Conservation (phyloP, 35 echinoderm and acorn worm species). For the Lytechinus variegatus region DNA sequence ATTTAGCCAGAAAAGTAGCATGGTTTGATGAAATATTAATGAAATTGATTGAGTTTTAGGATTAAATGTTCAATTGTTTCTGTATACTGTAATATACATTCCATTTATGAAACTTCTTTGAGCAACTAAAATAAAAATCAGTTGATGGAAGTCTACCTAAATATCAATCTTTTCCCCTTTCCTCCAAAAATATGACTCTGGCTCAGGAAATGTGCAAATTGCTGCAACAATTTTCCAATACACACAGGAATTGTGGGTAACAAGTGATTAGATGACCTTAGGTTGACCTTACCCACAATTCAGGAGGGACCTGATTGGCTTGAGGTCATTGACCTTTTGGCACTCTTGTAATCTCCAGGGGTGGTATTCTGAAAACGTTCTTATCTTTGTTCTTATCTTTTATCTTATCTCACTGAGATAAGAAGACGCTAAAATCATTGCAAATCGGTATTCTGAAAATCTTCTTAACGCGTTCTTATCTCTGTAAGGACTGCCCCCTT, state of each 20-base stretch:
- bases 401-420: too few relatives aligned
- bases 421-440: too few relatives aligned
- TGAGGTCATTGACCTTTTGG: slow-evolving; percentile 53
- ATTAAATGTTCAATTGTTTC: neutral
- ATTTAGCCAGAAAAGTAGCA: neutral
- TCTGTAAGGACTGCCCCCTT: too few relatives aligned
- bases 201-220: neutral
- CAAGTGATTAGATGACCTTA: slow-evolving; percentile 15
- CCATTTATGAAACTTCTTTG: neutral
- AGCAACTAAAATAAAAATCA: neutral
- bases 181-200: neutral
- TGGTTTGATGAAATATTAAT: neutral
- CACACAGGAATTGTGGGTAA: neutral
- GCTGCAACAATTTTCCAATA: neutral
- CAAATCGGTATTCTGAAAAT: too few relatives aligned
- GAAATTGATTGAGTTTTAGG: neutral
- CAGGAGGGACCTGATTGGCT: slow-evolving; percentile 29
- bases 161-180: neutral
- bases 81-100: neutral
- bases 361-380: too few relatives aligned
- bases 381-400: too few relatives aligned
- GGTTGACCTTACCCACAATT: slow-evolving; percentile 46
- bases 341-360: slow-evolving; percentile 32
- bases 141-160: neutral
- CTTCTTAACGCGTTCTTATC: too few relatives aligned